Evolutionary conservation across 2,113 vertebrate species (phyloP).

Genomic region (Isurus oxyrinchus): DNA sequence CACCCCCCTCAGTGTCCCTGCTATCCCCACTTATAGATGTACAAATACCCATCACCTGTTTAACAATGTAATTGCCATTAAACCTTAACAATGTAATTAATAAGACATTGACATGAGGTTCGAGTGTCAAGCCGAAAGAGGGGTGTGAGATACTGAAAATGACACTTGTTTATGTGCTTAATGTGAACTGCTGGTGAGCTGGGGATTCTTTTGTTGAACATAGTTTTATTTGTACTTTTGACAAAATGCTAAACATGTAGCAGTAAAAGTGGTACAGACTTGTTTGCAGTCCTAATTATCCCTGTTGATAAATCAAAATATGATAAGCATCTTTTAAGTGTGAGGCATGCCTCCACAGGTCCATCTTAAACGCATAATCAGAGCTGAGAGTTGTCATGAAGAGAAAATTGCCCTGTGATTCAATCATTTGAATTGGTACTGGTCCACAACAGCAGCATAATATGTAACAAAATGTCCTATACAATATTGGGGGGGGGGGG

Average conservation of each 20-base stretch:
- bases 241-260: background rate
- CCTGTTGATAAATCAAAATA: background rate
- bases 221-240: background rate
- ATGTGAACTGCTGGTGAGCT: background rate
- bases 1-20: too few species aligned
- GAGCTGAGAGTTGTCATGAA: background rate
- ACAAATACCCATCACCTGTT: too few species aligned
- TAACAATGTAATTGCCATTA: too few species aligned
- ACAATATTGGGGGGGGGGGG: too few species aligned
- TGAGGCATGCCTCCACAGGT: slow-evolving; percentile 1
- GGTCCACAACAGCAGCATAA: background rate
- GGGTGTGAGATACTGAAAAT: background rate
- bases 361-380: background rate
- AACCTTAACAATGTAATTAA: too few species aligned
- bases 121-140: too few species aligned
- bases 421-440: background rate
- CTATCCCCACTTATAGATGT: too few species aligned
- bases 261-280: slow-evolving; percentile 1
- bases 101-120: too few species aligned
- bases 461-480: background rate
- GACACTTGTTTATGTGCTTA: background rate
- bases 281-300: slow-evolving; percentile 9
- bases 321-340: background rate
- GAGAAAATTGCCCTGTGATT: background rate
- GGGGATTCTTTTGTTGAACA: background rate